Base-by-base conservation (phyloP, 1,140 invertebrate species). In the Drosophila watanabei region DNA sequence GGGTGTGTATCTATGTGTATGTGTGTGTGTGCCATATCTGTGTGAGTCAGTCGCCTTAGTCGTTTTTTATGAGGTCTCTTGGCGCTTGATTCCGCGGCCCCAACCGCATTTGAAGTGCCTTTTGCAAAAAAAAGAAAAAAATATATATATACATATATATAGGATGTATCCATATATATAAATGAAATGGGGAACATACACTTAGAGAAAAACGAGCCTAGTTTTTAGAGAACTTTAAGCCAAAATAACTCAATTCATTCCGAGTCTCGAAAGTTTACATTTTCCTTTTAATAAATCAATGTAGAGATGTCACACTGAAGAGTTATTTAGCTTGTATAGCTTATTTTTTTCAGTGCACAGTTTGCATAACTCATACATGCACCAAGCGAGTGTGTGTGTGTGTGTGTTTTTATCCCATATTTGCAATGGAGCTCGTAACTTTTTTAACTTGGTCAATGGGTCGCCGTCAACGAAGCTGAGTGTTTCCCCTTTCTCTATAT, bases 401-500 rank as follows among this genome's bases (percentile, higher is more conserved):
- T 49, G 39, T 60, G 37, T 37, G 48, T 56, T 35, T 49, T 14
- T 46, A 35, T 49, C 33, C 76, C 61, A 39, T 65, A 63, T 54
- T 49, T 80, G 69, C 80, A 81, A 77, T 77, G 57, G 57, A 41
- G 57, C 57, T 56, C 30, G n/a, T 57, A 45, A 60, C 68, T 62
- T 80, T 90, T 79, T 73, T 70, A 89, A 89, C 75, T 89, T 90
- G 86, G 86, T 90, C 86, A 89, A 89, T 89, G 82, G 86, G 86
- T 89, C 86, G 85, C 62, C 75, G 64, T 78, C 68, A 73, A 72
- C 70, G 70, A 72, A 73, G 69, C 68, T 69, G 75, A 78, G 59
- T 77, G 63, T 66, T 78, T 78, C 61, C 73, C 46, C 57, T 48
- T 78, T 56, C 52, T 56, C 52, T 58, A 64, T 58, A 59, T 54